These are phyloP conservation scores for Tricholaema leucomelas DNA, from an alignment of 2,113 vertebrate species.

Conservation along the genomic window DNA sequence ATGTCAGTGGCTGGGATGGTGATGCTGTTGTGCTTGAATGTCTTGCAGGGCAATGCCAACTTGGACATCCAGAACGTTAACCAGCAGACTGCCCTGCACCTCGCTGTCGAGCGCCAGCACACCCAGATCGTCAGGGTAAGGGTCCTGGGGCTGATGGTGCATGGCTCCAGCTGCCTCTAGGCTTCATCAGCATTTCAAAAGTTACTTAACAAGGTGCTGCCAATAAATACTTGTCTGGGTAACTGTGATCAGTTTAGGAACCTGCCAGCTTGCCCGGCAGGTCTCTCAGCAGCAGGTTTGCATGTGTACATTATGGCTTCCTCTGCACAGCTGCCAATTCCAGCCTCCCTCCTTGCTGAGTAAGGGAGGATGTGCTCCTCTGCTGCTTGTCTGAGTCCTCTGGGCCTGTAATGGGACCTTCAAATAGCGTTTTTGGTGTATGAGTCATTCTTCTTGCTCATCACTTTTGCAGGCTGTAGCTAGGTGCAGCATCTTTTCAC, in stretches of 20 bases:
- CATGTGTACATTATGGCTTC: neutral
- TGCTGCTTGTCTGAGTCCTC: neutral
- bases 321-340: neutral
- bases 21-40: neutral
- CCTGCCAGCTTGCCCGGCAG: neutral
- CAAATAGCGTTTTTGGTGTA: neutral
- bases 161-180: neutral
- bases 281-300: neutral
- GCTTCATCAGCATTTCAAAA: neutral
- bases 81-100: conserved; percentile 95
- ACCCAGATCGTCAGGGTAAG: conserved; percentile 98
- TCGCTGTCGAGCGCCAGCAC: conserved; percentile 97
- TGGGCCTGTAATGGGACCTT: neutral
- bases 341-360: neutral
- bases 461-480: neutral
- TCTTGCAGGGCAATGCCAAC: conserved; percentile 91
- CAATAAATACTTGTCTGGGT: neutral
- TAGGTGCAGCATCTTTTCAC: neutral
- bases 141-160: neutral
- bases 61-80: conserved; percentile 99
- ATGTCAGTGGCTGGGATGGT: neutral
- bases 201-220: neutral
- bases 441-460: neutral
- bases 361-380: neutral
- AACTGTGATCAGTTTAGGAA: neutral